These are phyloP conservation scores for Bathybates hornii DNA, from an alignment of 2,113 vertebrate genomes.

Conservation along the genomic window DNA sequence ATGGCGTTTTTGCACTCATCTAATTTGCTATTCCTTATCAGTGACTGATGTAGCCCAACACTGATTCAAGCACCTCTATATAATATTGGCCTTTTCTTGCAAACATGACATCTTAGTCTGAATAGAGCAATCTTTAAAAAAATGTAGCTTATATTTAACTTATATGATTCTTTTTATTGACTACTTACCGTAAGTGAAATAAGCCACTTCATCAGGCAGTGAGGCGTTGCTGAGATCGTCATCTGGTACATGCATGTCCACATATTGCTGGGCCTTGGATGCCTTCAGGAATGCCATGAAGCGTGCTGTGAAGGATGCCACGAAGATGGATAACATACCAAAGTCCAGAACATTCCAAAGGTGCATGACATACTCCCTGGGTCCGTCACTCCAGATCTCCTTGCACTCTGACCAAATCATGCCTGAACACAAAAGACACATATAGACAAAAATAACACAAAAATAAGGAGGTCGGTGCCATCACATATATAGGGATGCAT, in stretches of 20 bases:
- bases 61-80: not conserved
- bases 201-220: conserved; percentile 90
- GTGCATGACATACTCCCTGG: conserved; percentile 88
- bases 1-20: not conserved
- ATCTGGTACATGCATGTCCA: conserved; percentile 84
- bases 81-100: not conserved
- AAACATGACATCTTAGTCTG: not conserved
- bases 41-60: not conserved
- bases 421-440: conserved; percentile 61
- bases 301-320: conserved; percentile 90
- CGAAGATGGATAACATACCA: conserved; percentile 95
- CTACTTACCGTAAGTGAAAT: conserved; percentile 89
- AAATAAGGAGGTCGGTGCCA: not conserved
- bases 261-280: conserved; percentile 88
- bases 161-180: not conserved
- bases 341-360: conserved; percentile 97
- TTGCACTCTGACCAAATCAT: conserved; percentile 99
- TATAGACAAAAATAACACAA: not conserved
- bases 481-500: not conserved
- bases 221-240: conserved; percentile 82
- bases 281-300: conserved; percentile 98
- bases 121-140: not conserved
- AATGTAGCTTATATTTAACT: not conserved
- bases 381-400: conserved; percentile 94
- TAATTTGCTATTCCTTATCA: not conserved